Percentiles rank a stretch among this genome's conserved stretches.
These are phyloP conservation scores for Torymus auratus DNA, from an alignment of 2,888 invertebrate species.

Conservation along the genomic window DNA sequence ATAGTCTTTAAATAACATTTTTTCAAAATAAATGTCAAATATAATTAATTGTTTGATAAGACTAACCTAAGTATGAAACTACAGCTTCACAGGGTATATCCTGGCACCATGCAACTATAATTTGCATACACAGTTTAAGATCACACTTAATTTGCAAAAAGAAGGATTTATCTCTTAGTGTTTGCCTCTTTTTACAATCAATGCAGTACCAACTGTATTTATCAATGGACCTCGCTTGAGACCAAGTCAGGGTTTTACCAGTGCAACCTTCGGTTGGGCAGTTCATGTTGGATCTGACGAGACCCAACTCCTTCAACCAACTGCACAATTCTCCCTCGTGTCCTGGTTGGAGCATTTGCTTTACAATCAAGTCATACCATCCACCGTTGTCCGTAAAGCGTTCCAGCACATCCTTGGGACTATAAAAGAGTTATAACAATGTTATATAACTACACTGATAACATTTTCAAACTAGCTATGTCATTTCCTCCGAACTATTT, in stretches of 20 bases:
- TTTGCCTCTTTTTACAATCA: slow-evolving; percentile 76
- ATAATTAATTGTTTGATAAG: slow-evolving; percentile 18
- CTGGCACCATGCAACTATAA: slow-evolving; percentile 83
- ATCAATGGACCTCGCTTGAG: slow-evolving; percentile 77
- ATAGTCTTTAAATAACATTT: too few species aligned
- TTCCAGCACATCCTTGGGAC: slow-evolving; percentile 61
- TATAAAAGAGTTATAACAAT: slow-evolving; percentile 23
- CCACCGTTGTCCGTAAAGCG: slow-evolving; percentile 71
- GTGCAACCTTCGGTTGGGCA: slow-evolving; percentile 75
- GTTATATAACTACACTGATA: too few species aligned
- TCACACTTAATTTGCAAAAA: slow-evolving; percentile 82
- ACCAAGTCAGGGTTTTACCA: slow-evolving; percentile 77
- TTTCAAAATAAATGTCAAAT: neutral
- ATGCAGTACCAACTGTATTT: slow-evolving; percentile 79
- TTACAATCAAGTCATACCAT: slow-evolving; percentile 77
- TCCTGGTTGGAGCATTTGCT: slow-evolving; percentile 78
- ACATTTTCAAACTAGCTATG: too few species aligned
- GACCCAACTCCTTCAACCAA: slow-evolving; percentile 78
- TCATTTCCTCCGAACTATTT: too few species aligned
- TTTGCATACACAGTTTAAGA: slow-evolving; percentile 80
- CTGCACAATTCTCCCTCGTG: slow-evolving; percentile 79
- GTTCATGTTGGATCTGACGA: slow-evolving; percentile 75
- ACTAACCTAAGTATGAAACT: slow-evolving; percentile 79
- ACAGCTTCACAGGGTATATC: slow-evolving; percentile 79
- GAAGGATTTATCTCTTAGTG: slow-evolving; percentile 79